These are phyloP conservation scores for Dasyornis broadbenti DNA, from an alignment of 2,113 vertebrate genomes.

Conservation along the genomic window DNA sequence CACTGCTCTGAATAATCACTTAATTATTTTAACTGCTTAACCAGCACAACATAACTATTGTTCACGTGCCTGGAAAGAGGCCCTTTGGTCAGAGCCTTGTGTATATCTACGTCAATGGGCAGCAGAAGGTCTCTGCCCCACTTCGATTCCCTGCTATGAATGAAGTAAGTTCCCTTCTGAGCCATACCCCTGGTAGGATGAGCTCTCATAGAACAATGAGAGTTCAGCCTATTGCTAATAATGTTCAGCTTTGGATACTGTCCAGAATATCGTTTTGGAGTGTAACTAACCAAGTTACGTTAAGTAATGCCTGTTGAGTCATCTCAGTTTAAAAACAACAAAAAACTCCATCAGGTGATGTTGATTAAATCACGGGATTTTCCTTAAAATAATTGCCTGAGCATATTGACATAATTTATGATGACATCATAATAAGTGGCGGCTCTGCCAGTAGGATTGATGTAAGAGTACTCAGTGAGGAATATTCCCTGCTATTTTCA, in stretches of 20 bases:
- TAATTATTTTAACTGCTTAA: conserved; percentile 15
- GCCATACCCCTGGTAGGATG: not conserved
- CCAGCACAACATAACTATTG: conserved; percentile 91
- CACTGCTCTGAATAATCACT: not conserved
- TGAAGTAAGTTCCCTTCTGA: conserved; percentile 78
- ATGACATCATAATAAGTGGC: not conserved
- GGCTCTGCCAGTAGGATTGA: not conserved
- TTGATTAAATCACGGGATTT: not conserved
- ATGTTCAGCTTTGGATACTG: not conserved
- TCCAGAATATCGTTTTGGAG: not conserved
- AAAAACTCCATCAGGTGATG: not conserved
- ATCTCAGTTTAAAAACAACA: not conserved
- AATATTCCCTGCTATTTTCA: not conserved
- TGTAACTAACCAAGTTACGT: not conserved
- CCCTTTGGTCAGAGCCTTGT: conserved; percentile 95
- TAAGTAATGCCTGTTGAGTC: not conserved
- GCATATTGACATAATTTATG: not conserved
- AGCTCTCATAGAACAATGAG: not conserved
- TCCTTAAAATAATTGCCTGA: not conserved
- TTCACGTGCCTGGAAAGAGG: conserved; percentile 93
- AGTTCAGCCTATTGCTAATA: not conserved
- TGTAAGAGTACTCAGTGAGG: not conserved
- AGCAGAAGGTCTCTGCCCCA: conserved; percentile 89
- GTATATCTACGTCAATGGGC: conserved; percentile 94
- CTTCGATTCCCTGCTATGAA: conserved; percentile 93